phyloP scores from a whole-genome alignment of 2,113 vertebrate species.

The Lutjanus erythropterus region DNA sequence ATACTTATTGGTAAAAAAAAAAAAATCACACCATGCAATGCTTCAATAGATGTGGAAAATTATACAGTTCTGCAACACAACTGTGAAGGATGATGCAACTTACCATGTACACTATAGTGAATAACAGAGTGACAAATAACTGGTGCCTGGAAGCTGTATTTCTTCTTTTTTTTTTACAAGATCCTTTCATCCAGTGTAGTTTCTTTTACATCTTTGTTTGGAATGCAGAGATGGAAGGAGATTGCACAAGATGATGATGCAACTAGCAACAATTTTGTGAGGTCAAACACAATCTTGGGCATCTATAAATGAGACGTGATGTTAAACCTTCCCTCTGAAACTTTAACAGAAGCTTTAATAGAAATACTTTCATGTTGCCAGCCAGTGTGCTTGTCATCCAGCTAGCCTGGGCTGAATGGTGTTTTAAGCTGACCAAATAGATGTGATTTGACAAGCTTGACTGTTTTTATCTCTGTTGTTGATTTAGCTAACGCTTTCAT shows the following conservation, averaged over 20 bases:
- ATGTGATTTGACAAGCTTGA: conserved; percentile 30
- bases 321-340: not conserved
- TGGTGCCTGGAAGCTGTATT: not conserved
- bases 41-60: not conserved
- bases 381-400: conserved; percentile 10
- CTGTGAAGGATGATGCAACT: not conserved
- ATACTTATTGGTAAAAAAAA: not conserved
- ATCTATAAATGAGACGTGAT: not conserved
- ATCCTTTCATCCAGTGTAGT: not conserved
- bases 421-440: conserved; percentile 18
- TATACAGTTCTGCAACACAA: not conserved
- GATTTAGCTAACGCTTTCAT: conserved; percentile 35
- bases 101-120: not conserved
- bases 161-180: not conserved
- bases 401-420: not conserved
- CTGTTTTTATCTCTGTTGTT: conserved; percentile 33
- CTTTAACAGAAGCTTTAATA: conserved; percentile 1
- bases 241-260: conserved; percentile 16
- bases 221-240: not conserved
- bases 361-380: no score
- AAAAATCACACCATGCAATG: not conserved
- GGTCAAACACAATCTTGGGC: not conserved
- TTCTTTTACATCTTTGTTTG: not conserved
- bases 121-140: not conserved
- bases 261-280: not conserved